Evolutionary conservation across 2,888 invertebrate species (phyloP).

Genomic region (Diaperis boleti): DNA sequence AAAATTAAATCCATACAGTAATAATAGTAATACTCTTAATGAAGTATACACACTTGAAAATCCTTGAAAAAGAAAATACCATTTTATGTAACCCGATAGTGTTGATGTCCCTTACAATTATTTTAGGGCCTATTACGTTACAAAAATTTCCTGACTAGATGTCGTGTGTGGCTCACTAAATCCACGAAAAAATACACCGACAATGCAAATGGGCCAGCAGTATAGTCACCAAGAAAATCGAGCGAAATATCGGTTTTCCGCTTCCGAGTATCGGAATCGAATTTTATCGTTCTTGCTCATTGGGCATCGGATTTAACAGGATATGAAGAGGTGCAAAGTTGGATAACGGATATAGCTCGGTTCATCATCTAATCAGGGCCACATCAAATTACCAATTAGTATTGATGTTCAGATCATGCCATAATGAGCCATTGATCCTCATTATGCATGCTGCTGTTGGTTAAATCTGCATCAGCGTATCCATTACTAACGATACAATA

Average conservation of each 20-base stretch:
- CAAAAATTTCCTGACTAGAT: too few relatives aligned
- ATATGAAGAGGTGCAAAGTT: conserved; percentile 44
- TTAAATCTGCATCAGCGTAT: conserved; percentile 45
- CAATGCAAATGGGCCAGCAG: too few relatives aligned
- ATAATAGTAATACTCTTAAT: too few relatives aligned
- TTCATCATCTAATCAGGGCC: conserved; percentile 57
- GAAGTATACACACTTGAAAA: too few relatives aligned
- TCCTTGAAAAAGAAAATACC: too few relatives aligned
- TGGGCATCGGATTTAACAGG: conserved; percentile 24
- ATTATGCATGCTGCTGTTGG: conserved; percentile 52
- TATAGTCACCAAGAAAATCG: neutral
- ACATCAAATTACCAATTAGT: conserved; percentile 66
- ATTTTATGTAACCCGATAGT: too few relatives aligned
- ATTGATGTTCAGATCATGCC: conserved; percentile 62
- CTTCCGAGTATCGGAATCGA: conserved; percentile 1
- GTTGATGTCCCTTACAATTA: too few relatives aligned
- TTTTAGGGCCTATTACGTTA: too few relatives aligned
- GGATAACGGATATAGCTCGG: conserved; percentile 38
- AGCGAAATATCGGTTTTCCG: neutral
- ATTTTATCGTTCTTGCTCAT: conserved; percentile 23
- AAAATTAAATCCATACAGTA: too few relatives aligned
- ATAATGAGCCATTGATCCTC: conserved; percentile 65
- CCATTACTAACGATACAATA: conserved; percentile 43
- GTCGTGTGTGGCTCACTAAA: too few relatives aligned
- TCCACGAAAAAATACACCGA: too few relatives aligned